Evolutionary conservation across 2,797 vertebrate species (phyloP).

Genomic region (Hydrocynus forskahlii): DNA sequence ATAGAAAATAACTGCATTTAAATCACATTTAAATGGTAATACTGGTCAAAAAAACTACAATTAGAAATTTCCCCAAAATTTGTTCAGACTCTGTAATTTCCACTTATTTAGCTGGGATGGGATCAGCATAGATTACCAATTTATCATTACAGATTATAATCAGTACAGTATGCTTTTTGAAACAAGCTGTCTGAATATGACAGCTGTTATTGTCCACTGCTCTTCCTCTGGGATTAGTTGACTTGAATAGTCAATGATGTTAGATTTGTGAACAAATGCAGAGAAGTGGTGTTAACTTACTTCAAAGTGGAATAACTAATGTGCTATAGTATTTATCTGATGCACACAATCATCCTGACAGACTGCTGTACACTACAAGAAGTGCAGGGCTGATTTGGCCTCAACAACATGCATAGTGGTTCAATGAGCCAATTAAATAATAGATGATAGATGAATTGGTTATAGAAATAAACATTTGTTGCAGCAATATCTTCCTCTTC

Average conservation of each 20-base stretch:
- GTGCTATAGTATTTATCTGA: not conserved
- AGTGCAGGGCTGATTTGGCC: not conserved
- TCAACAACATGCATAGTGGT: too few species aligned
- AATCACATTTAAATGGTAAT: too few species aligned
- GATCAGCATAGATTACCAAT: not conserved
- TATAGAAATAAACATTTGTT: not conserved
- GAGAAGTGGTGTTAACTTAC: not conserved
- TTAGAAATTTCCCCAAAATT: too few species aligned
- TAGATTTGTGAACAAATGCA: not conserved
- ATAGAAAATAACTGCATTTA: too few species aligned
- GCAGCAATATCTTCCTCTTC: not conserved
- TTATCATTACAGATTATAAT: not conserved
- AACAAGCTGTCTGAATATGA: not conserved
- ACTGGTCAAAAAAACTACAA: too few species aligned
- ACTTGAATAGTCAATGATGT: not conserved
- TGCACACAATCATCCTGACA: not conserved
- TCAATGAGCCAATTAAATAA: too few species aligned
- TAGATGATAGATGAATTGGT: not conserved
- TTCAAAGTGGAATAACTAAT: not conserved
- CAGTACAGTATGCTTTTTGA: not conserved
- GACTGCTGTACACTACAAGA: not conserved
- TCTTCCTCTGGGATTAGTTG: not conserved
- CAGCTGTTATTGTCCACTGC: not conserved
- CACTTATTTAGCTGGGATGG: not conserved
- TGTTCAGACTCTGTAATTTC: not conserved